A percentile compares a stretch with the other conserved stretches of the same genome.
Evolutionary conservation across 2,113 vertebrate genomes (phyloP).

Genomic region (Centropus unirufus): DNA sequence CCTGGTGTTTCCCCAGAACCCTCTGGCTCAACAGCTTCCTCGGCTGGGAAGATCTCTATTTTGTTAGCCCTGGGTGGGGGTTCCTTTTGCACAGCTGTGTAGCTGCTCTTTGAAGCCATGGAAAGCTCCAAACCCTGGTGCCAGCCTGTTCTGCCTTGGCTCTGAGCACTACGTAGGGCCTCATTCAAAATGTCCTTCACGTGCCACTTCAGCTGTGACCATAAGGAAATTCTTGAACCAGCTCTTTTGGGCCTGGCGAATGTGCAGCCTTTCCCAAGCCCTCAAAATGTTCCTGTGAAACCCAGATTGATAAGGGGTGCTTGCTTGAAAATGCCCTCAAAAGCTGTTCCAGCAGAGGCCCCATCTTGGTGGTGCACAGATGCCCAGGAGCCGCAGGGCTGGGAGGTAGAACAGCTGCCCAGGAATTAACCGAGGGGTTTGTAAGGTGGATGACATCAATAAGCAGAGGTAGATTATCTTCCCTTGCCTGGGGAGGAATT

Average conservation of each 20-base stretch:
- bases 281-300: neutral
- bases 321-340: neutral
- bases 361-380: neutral
- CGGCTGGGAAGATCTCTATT: neutral
- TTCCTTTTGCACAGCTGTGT: neutral
- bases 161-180: neutral
- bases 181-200: neutral
- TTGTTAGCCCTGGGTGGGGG: neutral
- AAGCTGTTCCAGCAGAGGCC: neutral
- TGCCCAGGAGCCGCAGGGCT: neutral
- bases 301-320: neutral
- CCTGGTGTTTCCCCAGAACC: neutral
- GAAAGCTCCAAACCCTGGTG: neutral
- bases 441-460: neutral
- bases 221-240: neutral
- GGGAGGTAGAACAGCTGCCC: neutral
- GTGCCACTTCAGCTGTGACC: neutral
- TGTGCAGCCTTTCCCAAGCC: neutral
- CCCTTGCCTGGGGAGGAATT: constrained; percentile 26
- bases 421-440: neutral
- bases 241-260: neutral
- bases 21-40: neutral
- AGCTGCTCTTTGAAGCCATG: neutral
- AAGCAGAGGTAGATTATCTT: constrained; percentile 26
- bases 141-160: neutral